Base-by-base conservation (phyloP, 2,113 vertebrate genomes). In the Vimba vimba region DNA sequence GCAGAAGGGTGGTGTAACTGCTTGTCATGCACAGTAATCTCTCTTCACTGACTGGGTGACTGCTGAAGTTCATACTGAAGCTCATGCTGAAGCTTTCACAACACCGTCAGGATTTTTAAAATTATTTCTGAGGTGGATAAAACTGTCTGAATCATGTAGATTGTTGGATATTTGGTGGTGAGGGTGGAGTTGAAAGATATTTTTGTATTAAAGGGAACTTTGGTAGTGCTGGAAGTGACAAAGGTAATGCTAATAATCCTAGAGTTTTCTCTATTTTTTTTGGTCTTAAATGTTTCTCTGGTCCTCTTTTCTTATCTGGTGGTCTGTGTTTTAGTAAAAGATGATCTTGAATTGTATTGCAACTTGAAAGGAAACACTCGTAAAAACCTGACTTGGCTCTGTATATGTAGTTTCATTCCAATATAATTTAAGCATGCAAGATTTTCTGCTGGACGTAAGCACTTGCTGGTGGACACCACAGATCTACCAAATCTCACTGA, bases 1-100 rank as follows among this genome's bases (percentile, higher is more conserved):
- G 77, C 55, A 60, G 77, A 79, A 57, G 55, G 23, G 55, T 79
- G 77, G 30, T 60, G 21, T 79, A 60, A 79, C 55, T 15, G 33
- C 52, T 79, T 59, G 55, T 60, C 55, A 25, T 59, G 19, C 39
- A 33, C 19, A 1, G 21, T 79, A 79, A 79, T 43, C 39, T 57
- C 23, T 62, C 33, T 57, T 62, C 76, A 6, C 52, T n/a, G 11
- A n/a, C n/a, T 74, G 23, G 71, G 39, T 47, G 71, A 74, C n/a
- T 74, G 43, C 12, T 74, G 43, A 47, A 45, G 43, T 74, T 74
- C 43, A n/a, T 74, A 2, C 43, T n/a, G 43, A 74, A 74, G 39
- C 71, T 74, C 39, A 25, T 74, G 11, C 43, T 7, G 43, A 74
- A 74, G 43, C 71, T 74, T 6, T 74, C 23, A 47, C 71, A 74